Base-by-base conservation (phyloP, 2,888 invertebrate species). In the Biston betularia region DNA sequence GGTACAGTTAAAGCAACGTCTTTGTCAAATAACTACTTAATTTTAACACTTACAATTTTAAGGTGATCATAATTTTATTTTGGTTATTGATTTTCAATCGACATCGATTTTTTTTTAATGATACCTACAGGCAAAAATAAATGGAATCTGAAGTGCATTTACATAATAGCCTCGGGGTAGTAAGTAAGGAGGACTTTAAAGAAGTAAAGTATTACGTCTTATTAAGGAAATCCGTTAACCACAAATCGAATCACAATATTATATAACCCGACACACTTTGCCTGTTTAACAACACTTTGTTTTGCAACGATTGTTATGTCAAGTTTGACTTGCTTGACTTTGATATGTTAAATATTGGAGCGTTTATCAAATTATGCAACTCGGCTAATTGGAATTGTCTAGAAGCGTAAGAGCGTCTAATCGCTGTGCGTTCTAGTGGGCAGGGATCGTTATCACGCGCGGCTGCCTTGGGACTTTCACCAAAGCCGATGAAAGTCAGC, bases 401-500 rank as follows among this genome's bases (percentile, higher is more conserved):
- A 68, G 67, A 67, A 60, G 56, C 62, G 63, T 69, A 67, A 70
- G 74, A 69, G 70, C 61, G 65, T 69, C 75, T 79, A 76, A 78
- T 78, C 74, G 72, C 58, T 35, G 67, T 64, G 72, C 71, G 74
- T 75, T 74, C 68, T 73, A 76, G 74, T 71, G 72, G 73, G 70
- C 70, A 71, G 71, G 78, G 77, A 80, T 79, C 78, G 74, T 71
- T 84, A 81, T 83, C 83, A 88, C 86, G 89, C 88, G 83, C 81
- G 84, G 81, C 67, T 84, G 87, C 84, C 73, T 79, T 81, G 71
- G 78, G 81, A 90, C 90, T 92, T 92, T 93, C 92, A 86, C 91
- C 87, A 89, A 87, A 84, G 84, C 83, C 88, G 88, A 90, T 87
- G 92, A 91, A 93, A 93, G 92, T 90, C 87, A 79, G 76, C 72